Evolutionary conservation across 2,888 invertebrate genomes (phyloP).

Genomic region (Mythimna vitellina): DNA sequence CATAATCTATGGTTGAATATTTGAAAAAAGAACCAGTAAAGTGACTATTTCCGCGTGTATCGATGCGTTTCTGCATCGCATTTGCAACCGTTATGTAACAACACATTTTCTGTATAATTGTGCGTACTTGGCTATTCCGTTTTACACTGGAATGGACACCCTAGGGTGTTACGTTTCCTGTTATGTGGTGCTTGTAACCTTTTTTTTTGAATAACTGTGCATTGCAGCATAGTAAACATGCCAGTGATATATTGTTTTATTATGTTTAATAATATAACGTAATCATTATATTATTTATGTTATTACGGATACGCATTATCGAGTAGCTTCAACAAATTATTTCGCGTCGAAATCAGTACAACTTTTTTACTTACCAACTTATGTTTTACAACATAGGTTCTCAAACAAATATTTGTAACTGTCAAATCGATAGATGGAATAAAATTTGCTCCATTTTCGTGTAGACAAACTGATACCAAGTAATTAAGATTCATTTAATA

Average conservation of each 20-base stretch:
- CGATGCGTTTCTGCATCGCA: constrained; percentile 58
- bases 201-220: constrained; percentile 49
- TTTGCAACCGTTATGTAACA: constrained; percentile 60
- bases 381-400: too few species aligned
- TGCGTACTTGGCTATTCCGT: constrained; percentile 50
- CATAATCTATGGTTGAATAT: constrained; percentile 29
- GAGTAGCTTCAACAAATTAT: not conserved
- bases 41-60: constrained; percentile 53
- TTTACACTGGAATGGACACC: constrained; percentile 62
- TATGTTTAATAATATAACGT: constrained; percentile 2
- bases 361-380: too few species aligned
- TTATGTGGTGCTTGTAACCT: constrained; percentile 37
- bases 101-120: constrained; percentile 58
- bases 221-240: constrained; percentile 15
- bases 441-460: too few species aligned
- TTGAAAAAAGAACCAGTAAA: constrained; percentile 47
- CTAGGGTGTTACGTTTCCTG: constrained; percentile 58
- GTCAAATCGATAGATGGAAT: too few species aligned
- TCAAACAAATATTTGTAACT: too few species aligned
- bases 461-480: not conserved
- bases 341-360: not conserved
- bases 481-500: not conserved
- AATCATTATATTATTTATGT: not conserved
- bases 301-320: not conserved
- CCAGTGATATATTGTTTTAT: constrained; percentile 2